These are phyloP conservation scores for Hippoglossus hippoglossus DNA, from an alignment of 2,797 vertebrate species.

Conservation along the genomic window DNA sequence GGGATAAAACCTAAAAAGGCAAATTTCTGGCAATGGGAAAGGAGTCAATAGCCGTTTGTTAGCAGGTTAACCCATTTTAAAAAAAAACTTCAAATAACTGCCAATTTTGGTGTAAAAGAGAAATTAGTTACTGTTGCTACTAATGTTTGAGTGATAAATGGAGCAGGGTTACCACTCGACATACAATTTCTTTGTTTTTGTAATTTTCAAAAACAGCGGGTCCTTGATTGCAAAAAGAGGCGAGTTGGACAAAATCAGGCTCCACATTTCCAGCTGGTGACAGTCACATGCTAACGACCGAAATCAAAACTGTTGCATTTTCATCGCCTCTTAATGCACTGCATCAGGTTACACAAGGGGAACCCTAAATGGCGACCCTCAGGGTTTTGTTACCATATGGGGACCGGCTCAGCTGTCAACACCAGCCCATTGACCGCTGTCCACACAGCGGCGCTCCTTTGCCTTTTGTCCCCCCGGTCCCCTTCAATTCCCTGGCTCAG, in stretches of 20 bases:
- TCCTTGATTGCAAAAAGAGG: neutral
- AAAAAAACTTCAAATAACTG: no score
- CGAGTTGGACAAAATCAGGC: neutral
- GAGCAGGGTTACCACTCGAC: neutral
- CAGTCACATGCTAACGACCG: neutral
- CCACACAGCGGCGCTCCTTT: conserved; percentile 59
- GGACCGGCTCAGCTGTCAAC: conserved; percentile 70
- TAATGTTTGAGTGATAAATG: neutral
- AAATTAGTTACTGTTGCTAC: neutral
- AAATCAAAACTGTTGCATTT: conserved; percentile 1
- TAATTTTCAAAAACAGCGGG: neutral
- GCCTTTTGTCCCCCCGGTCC: conserved; percentile 39
- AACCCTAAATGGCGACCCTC: conserved; percentile 33
- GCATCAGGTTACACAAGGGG: conserved; percentile 46
- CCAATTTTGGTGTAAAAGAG: no score
- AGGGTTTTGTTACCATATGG: conserved; percentile 51
- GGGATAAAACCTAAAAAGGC: no score
- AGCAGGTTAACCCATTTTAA: no score
- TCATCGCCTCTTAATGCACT: conserved; percentile 7
- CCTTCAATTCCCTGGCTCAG: conserved; percentile 55
- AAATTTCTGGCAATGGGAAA: no score
- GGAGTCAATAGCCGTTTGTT: no score
- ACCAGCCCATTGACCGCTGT: conserved; percentile 58
- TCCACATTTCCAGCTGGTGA: neutral
- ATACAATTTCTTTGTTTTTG: neutral